A percentile compares a stretch with the other conserved stretches of the same genome.
Evolutionary conservation across 2,888 invertebrate genomes (phyloP).

Genomic region (Epinotia ramella): DNA sequence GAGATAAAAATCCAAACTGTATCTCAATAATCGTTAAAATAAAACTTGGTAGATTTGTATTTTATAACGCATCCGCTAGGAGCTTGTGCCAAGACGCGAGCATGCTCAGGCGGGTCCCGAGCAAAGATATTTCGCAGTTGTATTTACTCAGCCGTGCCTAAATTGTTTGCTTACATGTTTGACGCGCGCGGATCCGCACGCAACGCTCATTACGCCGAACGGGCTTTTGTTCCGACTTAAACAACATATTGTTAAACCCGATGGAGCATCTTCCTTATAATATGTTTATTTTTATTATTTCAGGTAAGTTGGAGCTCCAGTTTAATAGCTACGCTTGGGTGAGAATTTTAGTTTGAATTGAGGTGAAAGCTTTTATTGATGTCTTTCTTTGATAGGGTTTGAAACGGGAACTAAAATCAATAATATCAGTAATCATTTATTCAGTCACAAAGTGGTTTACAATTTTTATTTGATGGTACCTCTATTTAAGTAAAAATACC

Average conservation of each 20-base stretch:
- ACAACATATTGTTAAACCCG: conserved; percentile 80
- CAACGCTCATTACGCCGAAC: conserved; percentile 82
- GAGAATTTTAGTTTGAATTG: conserved; percentile 71
- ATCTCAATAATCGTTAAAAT: conserved; percentile 31
- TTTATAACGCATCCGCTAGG: conserved; percentile 25
- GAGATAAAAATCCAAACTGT: conserved; percentile 5
- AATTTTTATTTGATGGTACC: too few relatives aligned
- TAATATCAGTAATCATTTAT: too few relatives aligned
- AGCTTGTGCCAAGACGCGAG: conserved; percentile 32
- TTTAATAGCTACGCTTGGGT: conserved; percentile 73
- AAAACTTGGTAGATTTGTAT: conserved; percentile 25
- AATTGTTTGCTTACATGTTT: conserved; percentile 85
- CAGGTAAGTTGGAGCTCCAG: conserved; percentile 76
- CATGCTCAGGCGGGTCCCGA: conserved; percentile 69
- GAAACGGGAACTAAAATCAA: conserved; percentile 38
- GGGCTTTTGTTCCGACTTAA: conserved; percentile 81
- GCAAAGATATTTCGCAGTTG: conserved; percentile 82
- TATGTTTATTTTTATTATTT: conserved; percentile 81
- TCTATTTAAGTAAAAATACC: too few relatives aligned
- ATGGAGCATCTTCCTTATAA: conserved; percentile 75
- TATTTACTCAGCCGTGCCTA: conserved; percentile 85
- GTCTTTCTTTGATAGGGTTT: conserved; percentile 47
- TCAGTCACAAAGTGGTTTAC: too few relatives aligned
- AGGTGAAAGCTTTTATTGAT: conserved; percentile 52
- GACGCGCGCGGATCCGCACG: conserved; percentile 81